Base-by-base conservation (phyloP, 2,797 vertebrate species). In the Anolis apletophallus region DNA sequence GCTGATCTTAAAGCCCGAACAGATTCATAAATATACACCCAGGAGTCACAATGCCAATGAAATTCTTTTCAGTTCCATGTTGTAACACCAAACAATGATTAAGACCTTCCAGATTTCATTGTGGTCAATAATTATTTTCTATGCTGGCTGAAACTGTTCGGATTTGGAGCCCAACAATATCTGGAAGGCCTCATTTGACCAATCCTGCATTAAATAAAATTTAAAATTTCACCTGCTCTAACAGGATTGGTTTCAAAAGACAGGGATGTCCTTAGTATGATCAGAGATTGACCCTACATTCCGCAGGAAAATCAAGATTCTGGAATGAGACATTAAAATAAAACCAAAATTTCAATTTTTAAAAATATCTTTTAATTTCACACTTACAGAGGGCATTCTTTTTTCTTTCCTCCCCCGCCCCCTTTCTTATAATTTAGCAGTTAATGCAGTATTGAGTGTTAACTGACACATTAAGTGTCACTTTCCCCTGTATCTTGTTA, bases 381-480 rank as follows among this genome's bases (percentile, higher is more conserved):
- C 11, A 52, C 57, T 46, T 76, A 36, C 46, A 55, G 23, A 54
- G 4, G 34, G 7, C 12, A 83, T 26, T 46, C 4, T 2, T 50
- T 73, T 52, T 74, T 75, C 36, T 46, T 50, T n/a, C 1, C 7
- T 23, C 23, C 21, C 5, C 50, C 1, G 21, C 19, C 23, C 7
- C 32, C 21, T 7, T 1, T 36, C 69, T 75, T 75, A 36, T 17
- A 32, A 40, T 13, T 32, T 34, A 0, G 5, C 71, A 82, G 16
- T 74, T 61, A 71, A 71, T 76, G 29, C 40, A 1, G 16, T 23
- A 21, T 36, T 78, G 64, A 88, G 57, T 4, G 4, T 75, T 80
- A 68, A 57, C 81, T 92, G 88, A 80, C 84, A 16, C 74, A 36
- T 78, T 84, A 69, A 89, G 67, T 59, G 21, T 81, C 29, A 1